Percentiles rank a stretch among this genome's conserved stretches.
Evolutionary conservation across 2,888 invertebrate species (phyloP).

Genomic region (Dasypolia templi): DNA sequence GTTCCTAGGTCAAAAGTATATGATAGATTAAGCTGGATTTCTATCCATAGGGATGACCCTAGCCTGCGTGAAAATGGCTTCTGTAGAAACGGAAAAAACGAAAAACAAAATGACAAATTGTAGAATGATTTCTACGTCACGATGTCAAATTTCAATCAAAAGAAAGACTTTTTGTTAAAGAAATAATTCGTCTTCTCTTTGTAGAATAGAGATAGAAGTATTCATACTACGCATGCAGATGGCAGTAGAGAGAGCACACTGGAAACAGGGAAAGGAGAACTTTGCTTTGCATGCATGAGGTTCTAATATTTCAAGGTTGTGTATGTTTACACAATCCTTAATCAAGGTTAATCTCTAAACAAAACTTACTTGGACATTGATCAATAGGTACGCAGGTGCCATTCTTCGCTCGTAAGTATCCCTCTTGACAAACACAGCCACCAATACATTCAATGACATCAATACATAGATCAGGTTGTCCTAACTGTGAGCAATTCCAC

Average conservation of each 20-base stretch:
- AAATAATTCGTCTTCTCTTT: too few species aligned
- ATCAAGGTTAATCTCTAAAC: not conserved
- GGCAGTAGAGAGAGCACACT: not conserved
- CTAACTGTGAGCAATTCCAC: slow-evolving; percentile 67
- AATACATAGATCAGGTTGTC: slow-evolving; percentile 64
- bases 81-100: too few species aligned
- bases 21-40: not conserved
- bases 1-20: too few species aligned
- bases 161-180: too few species aligned
- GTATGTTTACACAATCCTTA: too few species aligned
- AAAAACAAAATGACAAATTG: too few species aligned
- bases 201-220: too few species aligned
- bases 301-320: not conserved
- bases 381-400: slow-evolving; percentile 69
- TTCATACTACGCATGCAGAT: too few species aligned
- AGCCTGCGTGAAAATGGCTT: too few species aligned
- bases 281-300: not conserved
- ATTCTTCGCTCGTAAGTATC: slow-evolving; percentile 59
- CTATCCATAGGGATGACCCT: too few species aligned
- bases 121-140: too few species aligned
- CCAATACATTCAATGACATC: slow-evolving; percentile 62
- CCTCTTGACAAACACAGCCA: slow-evolving; percentile 68
- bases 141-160: too few species aligned
- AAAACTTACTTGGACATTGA: slow-evolving; percentile 68
- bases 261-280: not conserved